phyloP scores from a whole-genome alignment of 2,113 vertebrate species.

The Numida meleagris region DNA sequence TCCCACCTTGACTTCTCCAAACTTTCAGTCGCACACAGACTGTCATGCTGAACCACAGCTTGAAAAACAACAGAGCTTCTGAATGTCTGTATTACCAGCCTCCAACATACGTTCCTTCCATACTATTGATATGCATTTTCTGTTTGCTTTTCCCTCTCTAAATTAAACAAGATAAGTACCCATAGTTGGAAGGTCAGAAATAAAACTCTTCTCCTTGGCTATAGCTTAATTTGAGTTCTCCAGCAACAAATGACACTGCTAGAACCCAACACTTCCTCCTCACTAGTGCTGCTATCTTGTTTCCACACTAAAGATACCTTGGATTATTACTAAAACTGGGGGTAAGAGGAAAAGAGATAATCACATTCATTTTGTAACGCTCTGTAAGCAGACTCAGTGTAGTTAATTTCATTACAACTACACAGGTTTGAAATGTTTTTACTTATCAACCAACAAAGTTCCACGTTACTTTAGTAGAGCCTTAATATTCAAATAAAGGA shows the following conservation, averaged over 20 bases:
- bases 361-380: not conserved
- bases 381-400: not conserved
- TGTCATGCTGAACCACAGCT: not conserved
- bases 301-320: constrained; percentile 2
- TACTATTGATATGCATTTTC: not conserved
- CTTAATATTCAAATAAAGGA: constrained; percentile 14
- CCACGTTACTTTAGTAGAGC: not conserved
- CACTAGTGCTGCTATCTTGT: not conserved
- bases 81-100: not conserved
- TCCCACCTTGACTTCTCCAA: not conserved
- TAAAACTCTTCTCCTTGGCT: not conserved
- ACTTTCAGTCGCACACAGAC: not conserved
- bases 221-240: not conserved
- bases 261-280: not conserved
- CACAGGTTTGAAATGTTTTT: not conserved
- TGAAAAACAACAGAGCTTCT: not conserved
- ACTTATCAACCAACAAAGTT: not conserved
- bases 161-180: not conserved
- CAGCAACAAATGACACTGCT: not conserved
- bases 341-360: not conserved
- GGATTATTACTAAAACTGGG: not conserved
- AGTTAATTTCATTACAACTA: not conserved
- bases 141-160: not conserved
- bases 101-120: not conserved
- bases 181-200: not conserved